These are phyloP conservation scores for Semnopithecus entellus DNA, from an alignment of 2,113 vertebrate genomes.

Conservation along the genomic window DNA sequence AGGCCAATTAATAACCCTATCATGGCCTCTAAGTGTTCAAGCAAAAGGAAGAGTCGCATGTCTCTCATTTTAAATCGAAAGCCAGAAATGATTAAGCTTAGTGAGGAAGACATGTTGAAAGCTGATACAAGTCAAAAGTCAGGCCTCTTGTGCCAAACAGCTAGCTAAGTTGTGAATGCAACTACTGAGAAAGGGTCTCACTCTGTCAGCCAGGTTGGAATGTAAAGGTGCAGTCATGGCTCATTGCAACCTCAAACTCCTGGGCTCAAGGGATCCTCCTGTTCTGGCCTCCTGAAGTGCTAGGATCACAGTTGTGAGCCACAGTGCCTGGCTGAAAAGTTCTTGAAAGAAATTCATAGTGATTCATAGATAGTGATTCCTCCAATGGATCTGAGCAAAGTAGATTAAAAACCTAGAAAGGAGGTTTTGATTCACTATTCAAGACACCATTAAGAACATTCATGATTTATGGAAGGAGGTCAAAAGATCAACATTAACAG, in stretches of 20 bases:
- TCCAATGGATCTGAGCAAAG: background rate
- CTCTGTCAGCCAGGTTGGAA: no score
- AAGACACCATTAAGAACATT: background rate
- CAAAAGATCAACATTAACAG: background rate
- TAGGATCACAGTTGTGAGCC: no score
- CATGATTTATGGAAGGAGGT: background rate
- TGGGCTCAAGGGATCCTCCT: no score
- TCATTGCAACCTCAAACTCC: no score
- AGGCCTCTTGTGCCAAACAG: background rate
- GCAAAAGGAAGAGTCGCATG: background rate
- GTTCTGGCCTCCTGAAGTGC: no score
- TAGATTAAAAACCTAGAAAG: background rate
- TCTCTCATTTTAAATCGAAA: background rate
- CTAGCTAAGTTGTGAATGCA: background rate
- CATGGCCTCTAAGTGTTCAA: background rate
- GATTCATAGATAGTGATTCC: background rate
- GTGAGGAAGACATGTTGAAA: background rate
- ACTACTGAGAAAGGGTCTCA: background rate
- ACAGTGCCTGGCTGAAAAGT: background rate
- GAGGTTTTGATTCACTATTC: background rate
- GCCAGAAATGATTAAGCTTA: background rate
- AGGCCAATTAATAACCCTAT: background rate
- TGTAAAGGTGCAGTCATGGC: no score
- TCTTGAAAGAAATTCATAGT: background rate
- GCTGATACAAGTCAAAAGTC: background rate